These are phyloP conservation scores for Electrophaes corylata DNA, from an alignment of 2,888 invertebrate species.

Conservation along the genomic window DNA sequence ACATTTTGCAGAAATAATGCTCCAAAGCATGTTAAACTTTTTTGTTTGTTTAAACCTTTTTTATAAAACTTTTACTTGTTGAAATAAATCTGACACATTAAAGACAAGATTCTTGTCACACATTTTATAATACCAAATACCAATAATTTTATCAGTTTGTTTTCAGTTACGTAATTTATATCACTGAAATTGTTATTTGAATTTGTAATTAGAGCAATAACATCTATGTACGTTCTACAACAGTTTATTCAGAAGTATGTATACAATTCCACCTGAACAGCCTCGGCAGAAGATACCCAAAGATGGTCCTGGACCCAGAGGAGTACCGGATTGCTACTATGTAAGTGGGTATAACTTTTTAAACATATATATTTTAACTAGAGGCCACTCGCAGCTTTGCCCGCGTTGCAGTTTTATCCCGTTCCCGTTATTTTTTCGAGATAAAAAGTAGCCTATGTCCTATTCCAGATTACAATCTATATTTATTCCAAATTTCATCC, in stretches of 20 bases:
- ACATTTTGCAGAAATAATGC: too few relatives aligned
- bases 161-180: background rate
- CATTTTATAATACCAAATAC: too few relatives aligned
- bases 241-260: conserved; percentile 5
- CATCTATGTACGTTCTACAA: background rate
- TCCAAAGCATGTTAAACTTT: too few relatives aligned
- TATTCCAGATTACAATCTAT: too few relatives aligned
- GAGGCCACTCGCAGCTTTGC: too few relatives aligned
- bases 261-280: conserved; percentile 29
- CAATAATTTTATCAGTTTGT: background rate
- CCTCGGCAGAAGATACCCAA: conserved; percentile 58
- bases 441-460: too few relatives aligned
- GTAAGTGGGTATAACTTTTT: conserved; percentile 48
- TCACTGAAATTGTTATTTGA: background rate
- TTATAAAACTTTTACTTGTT: background rate
- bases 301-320: conserved; percentile 70
- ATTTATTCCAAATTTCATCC: too few relatives aligned
- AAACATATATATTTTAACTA: background rate
- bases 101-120: too few relatives aligned
- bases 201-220: background rate
- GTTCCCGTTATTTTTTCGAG: too few relatives aligned
- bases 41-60: background rate
- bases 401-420: too few relatives aligned
- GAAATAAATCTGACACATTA: background rate
- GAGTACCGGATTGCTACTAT: conserved; percentile 69